Percentiles rank a stretch among this genome's conserved stretches.
phyloP scores from a whole-genome alignment of 2,113 vertebrate genomes.

The Neogobius melanostomus region DNA sequence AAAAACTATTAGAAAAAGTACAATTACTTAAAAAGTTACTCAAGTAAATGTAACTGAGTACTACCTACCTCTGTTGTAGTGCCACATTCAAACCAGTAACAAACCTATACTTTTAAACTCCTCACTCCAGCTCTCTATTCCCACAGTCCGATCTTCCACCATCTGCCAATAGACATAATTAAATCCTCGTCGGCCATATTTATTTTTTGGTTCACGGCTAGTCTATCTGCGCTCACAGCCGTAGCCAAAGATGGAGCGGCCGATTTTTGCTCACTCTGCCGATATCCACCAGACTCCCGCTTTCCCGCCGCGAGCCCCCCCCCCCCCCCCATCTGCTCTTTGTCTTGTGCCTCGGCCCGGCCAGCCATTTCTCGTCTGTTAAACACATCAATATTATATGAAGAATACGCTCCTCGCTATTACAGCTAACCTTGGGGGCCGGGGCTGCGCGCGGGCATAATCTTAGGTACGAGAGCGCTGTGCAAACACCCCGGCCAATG shows the following conservation, averaged over 20 bases:
- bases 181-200: background rate
- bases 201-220: background rate
- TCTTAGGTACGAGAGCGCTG: constrained; percentile 21
- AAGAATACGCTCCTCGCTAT: constrained; percentile 24
- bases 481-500: constrained; percentile 17
- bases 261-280: background rate
- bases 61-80: no score
- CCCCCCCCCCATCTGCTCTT: background rate
- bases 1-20: no score
- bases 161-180: background rate
- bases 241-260: background rate
- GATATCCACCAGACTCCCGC: background rate
- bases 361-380: constrained; percentile 12
- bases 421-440: constrained; percentile 23
- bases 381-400: constrained; percentile 45
- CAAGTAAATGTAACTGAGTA: no score
- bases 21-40: no score
- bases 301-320: background rate
- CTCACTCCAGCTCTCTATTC: background rate
- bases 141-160: background rate
- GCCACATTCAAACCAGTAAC: no score
- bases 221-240: background rate
- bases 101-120: no score
- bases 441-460: constrained; percentile 15
- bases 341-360: background rate